Conservation (phyloP, 2,113 vertebrate genomes). For the Clupea harengus region DNA sequence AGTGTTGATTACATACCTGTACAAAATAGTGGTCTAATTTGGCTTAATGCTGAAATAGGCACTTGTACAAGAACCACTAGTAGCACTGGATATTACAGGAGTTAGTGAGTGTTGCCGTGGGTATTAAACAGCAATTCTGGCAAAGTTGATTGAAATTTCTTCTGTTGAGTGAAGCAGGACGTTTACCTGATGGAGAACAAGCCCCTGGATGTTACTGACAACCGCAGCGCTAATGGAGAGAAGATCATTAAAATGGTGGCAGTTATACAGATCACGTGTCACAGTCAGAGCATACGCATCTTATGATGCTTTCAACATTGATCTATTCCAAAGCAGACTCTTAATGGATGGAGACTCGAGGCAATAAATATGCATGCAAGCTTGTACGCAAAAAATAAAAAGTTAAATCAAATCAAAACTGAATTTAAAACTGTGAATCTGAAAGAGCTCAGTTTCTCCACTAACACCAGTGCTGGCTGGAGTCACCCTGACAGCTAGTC, state of each 20-base stretch:
- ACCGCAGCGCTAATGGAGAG: background rate
- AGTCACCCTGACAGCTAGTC: background rate
- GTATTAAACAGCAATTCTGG: background rate
- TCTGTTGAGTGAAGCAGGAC: background rate
- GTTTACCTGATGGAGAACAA: background rate
- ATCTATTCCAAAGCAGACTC: background rate
- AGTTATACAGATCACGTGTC: background rate
- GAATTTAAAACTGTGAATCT: background rate
- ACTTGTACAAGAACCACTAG: background rate
- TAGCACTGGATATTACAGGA: background rate
- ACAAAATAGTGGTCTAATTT: background rate
- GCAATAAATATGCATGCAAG: background rate
- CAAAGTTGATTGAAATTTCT: background rate
- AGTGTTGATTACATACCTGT: background rate
- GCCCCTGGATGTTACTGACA: background rate
- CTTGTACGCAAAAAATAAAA: background rate
- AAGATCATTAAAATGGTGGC: background rate
- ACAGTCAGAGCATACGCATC: background rate
- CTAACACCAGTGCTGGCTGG: background rate
- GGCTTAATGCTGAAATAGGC: background rate
- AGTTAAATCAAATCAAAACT: background rate
- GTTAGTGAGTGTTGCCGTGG: background rate
- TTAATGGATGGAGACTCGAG: conserved; percentile 8
- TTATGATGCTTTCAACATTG: background rate
- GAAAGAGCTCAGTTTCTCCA: background rate